phyloP scores from a whole-genome alignment of 2,113 vertebrate species.

The Saguinus imperator region DNA sequence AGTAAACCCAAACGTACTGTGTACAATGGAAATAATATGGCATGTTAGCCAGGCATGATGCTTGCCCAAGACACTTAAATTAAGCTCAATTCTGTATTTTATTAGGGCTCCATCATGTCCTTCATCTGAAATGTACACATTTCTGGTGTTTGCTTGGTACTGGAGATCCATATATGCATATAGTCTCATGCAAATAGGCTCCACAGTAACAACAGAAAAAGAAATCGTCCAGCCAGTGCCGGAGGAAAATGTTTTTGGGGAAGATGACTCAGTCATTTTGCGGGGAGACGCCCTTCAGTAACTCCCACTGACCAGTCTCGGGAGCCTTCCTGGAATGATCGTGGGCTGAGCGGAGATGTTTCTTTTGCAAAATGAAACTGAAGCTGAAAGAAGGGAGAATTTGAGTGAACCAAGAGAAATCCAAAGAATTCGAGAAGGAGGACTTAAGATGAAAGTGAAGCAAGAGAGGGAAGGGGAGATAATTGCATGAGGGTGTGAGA shows the following conservation, averaged over 20 bases:
- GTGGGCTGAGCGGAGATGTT: neutral
- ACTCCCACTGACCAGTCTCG: neutral
- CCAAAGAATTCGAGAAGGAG: neutral
- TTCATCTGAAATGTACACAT: conserved; percentile 38
- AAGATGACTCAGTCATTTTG: conserved; percentile 41
- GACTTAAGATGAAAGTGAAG: neutral
- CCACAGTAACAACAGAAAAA: neutral
- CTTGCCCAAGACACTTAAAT: conserved; percentile 60
- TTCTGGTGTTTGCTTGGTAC: conserved; percentile 62
- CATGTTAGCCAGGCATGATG: conserved; percentile 35
- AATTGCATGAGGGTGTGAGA: neutral
- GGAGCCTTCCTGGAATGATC: conserved; percentile 35
- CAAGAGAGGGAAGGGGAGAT: neutral
- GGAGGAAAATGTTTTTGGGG: conserved; percentile 40
- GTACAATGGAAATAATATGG: conserved; percentile 62
- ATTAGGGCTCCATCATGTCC: conserved; percentile 28
- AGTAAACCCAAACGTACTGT: conserved; percentile 71
- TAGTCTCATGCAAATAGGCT: conserved; percentile 24
- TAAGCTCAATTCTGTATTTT: conserved; percentile 56
- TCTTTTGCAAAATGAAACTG: conserved; percentile 58
- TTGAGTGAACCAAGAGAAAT: neutral
- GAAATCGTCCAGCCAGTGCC: conserved; percentile 24
- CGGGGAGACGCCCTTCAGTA: neutral
- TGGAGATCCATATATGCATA: conserved; percentile 50
- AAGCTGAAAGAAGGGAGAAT: conserved; percentile 38